These are phyloP conservation scores for Sepioteuthis lessoniana DNA, from an alignment of 2,888 invertebrate species.

Conservation along the genomic window DNA sequence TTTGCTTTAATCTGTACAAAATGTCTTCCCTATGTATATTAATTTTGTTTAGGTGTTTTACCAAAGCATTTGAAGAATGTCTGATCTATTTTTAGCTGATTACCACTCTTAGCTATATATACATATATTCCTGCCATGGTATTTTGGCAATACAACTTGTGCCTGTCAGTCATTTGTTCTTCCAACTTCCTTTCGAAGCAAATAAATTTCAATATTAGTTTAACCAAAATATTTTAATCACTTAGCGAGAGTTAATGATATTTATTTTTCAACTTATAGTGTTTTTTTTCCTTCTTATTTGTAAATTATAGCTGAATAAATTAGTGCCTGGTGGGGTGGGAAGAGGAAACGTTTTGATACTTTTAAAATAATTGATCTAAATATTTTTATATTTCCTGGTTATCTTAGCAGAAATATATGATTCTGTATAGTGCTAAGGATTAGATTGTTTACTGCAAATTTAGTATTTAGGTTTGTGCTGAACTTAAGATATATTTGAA, in stretches of 20 bases:
- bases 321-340: not conserved
- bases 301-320: slow-evolving; percentile 11
- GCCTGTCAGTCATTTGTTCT: not conserved
- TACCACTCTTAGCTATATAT: not conserved
- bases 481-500: not conserved
- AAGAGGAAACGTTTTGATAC: not conserved
- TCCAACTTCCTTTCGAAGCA: not conserved
- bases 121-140: not conserved
- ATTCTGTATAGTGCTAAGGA: not conserved
- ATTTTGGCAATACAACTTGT: not conserved
- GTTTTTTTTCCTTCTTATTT: not conserved
- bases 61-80: not conserved
- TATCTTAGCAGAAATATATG: not conserved
- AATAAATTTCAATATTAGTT: not conserved
- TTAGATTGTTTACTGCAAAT: not conserved
- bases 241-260: not conserved
- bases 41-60: not conserved
- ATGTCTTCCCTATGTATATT: not conserved
- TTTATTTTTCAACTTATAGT: not conserved
- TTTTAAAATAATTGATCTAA: not conserved
- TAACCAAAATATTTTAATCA: not conserved
- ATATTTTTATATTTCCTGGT: not conserved
- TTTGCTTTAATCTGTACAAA: not conserved
- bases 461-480: not conserved
- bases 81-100: not conserved